Evolutionary conservation across 2,113 vertebrate species (phyloP).

Genomic region (Acanthisitta chloris): DNA sequence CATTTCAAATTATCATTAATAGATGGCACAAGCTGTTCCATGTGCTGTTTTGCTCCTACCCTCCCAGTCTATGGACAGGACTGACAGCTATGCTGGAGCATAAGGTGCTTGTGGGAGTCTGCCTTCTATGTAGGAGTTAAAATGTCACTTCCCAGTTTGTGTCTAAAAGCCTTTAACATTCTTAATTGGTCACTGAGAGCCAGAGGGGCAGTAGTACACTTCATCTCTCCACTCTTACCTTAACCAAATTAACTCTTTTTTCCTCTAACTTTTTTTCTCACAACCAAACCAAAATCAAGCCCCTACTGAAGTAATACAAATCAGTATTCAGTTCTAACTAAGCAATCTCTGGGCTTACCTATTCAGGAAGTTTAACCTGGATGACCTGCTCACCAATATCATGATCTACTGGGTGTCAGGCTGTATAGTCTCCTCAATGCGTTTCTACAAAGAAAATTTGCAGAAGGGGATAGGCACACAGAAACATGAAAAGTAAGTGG

Average conservation of each 20-base stretch:
- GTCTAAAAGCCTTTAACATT: background rate
- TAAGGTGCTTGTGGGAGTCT: background rate
- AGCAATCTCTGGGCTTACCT: background rate
- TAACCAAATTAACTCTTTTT: background rate
- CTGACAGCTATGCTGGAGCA: background rate
- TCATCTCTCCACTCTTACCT: background rate
- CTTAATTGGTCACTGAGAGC: background rate
- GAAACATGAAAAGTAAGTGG: slow-evolving; percentile 66
- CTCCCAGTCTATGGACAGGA: background rate
- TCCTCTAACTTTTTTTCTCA: background rate
- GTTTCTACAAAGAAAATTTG: slow-evolving; percentile 77
- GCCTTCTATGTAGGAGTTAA: background rate
- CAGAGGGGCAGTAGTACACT: background rate
- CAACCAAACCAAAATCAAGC: background rate
- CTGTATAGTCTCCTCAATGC: slow-evolving; percentile 72
- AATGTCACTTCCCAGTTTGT: background rate
- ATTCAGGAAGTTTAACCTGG: slow-evolving; percentile 74
- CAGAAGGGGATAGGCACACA: slow-evolving; percentile 31
- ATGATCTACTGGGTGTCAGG: slow-evolving; percentile 82
- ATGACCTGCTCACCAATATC: slow-evolving; percentile 78
- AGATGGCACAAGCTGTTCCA: background rate
- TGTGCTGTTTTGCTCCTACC: background rate
- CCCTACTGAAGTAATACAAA: background rate
- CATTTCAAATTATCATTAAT: background rate
- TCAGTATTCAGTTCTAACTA: background rate